Conservation (phyloP, 2,797 vertebrate species). For the Hippopotamyrus pictus region DNA sequence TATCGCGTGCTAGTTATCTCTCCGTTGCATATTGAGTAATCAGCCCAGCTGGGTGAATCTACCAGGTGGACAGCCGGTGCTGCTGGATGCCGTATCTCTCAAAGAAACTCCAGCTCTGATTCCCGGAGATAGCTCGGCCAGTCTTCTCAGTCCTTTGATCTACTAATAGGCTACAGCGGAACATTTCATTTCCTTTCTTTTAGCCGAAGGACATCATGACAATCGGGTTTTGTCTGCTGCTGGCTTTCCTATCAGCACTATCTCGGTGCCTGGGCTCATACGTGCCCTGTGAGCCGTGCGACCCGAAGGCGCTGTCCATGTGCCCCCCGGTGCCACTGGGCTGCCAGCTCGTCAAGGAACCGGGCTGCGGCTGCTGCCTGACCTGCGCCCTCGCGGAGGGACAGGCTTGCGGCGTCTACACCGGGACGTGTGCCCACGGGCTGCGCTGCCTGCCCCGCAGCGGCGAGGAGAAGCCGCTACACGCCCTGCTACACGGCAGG, state of each 20-base stretch:
- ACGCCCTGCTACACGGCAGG: conserved; percentile 89
- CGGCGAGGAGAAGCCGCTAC: conserved; percentile 93
- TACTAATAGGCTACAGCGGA: conserved; percentile 31
- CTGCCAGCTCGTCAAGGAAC: conserved; percentile 95
- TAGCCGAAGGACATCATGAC: conserved; percentile 41
- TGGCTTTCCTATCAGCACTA: conserved; percentile 74
- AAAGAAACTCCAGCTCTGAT: not conserved
- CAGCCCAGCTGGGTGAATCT: not conserved
- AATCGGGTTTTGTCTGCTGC: conserved; percentile 66
- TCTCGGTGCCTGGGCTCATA: conserved; percentile 78
- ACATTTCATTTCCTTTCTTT: conserved; percentile 20
- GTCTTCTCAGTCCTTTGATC: not conserved
- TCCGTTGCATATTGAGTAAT: not conserved
- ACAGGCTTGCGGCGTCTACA: conserved; percentile 93
- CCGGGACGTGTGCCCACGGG: conserved; percentile 85
- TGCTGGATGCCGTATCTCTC: conserved; percentile 2
- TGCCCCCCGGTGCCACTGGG: conserved; percentile 85
- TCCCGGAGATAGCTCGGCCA: not conserved
- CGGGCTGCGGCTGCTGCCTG: conserved; percentile 96
- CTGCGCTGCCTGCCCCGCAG: conserved; percentile 87
- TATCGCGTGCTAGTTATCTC: not conserved
- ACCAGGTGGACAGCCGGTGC: not conserved
- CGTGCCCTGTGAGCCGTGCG: conserved; percentile 93
- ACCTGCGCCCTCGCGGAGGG: conserved; percentile 92
- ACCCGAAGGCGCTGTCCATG: conserved; percentile 88